These are phyloP conservation scores for Ascidia mentula DNA, from an alignment of 23 tunicate species.

Conservation along the genomic window DNA sequence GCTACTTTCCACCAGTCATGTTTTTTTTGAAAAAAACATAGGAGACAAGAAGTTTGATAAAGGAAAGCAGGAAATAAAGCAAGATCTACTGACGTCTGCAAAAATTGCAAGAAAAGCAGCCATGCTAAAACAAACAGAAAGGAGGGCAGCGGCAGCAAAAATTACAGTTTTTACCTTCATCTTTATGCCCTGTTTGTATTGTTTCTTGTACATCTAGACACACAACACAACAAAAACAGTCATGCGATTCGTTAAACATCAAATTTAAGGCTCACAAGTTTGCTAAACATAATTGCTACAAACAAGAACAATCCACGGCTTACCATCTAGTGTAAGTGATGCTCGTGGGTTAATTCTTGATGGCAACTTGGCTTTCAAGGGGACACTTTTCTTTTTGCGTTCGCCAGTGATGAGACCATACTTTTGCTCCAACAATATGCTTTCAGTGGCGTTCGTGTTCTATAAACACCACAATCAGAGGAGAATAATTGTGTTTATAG, in stretches of 20 bases:
- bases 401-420: slow-evolving; percentile 5
- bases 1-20: not conserved
- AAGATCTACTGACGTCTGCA: no score
- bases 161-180: not conserved
- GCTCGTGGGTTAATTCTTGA: slow-evolving; percentile 32
- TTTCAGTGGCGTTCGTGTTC: no score
- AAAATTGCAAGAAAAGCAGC: no score
- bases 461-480: no score
- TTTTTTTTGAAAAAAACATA: not conserved
- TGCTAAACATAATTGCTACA: not conserved
- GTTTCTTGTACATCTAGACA: not conserved
- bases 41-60: not conserved
- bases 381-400: not conserved
- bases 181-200: not conserved
- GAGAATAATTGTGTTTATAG: no score
- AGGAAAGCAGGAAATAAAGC: not conserved
- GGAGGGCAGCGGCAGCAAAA: not conserved
- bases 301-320: not conserved
- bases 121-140: not conserved
- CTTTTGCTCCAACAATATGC: not conserved
- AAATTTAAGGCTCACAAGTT: not conserved
- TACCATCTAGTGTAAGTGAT: slow-evolving; percentile 31
- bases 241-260: not conserved
- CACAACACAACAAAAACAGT: not conserved
- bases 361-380: slow-evolving; percentile 13